phyloP scores from a whole-genome alignment of 2,888 invertebrate species.

The Caenorhabditis panamensis region DNA sequence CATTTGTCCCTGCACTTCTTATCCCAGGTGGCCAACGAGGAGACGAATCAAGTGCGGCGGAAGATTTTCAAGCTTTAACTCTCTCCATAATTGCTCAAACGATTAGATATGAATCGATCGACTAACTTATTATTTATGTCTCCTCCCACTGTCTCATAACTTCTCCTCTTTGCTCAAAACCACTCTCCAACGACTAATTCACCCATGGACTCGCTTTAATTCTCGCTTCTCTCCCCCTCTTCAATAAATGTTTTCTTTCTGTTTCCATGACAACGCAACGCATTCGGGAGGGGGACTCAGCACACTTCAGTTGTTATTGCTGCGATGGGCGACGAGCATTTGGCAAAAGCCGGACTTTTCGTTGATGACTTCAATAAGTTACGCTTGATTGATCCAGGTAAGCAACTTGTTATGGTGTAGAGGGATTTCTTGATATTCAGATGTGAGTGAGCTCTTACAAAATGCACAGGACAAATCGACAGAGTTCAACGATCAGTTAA shows the following conservation, averaged over 20 bases:
- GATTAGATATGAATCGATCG: not conserved
- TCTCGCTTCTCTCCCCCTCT: constrained; percentile 5
- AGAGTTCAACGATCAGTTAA: constrained; percentile 53
- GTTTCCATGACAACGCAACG: constrained; percentile 31
- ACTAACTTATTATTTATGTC: constrained; percentile 22
- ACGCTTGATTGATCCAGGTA: constrained; percentile 54
- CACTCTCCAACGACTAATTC: constrained; percentile 5
- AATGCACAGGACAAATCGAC: constrained; percentile 58
- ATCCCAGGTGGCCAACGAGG: constrained; percentile 37
- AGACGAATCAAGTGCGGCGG: constrained; percentile 35
- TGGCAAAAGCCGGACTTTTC: constrained; percentile 53
- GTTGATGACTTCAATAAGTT: constrained; percentile 58
- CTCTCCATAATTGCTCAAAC: too few species aligned
- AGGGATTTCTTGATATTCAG: constrained; percentile 6
- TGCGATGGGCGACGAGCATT: constrained; percentile 44
- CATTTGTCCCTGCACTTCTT: too few species aligned
- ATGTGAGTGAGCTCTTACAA: constrained; percentile 51
- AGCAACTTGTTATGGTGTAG: not conserved
- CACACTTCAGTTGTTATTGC: not conserved
- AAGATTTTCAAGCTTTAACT: constrained; percentile 50
- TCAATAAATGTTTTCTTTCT: constrained; percentile 22
- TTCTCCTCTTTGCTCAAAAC: not conserved
- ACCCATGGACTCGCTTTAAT: constrained; percentile 36
- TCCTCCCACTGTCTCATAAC: not conserved
- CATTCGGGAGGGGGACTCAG: not conserved